Conservation (phyloP, 2,888 invertebrate genomes). For the Nymphalis c-album region DNA sequence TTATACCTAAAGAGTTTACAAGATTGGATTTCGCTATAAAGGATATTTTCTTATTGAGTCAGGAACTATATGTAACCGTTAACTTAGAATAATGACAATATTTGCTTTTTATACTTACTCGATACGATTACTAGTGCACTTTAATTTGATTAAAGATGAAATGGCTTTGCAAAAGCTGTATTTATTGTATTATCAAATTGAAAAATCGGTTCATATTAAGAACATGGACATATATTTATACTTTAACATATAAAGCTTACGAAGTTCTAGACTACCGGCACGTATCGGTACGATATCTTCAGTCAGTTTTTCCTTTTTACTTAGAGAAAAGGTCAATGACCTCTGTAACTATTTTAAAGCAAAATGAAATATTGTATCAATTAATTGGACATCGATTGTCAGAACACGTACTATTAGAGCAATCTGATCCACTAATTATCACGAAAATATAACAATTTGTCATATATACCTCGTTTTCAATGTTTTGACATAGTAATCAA, state of each 20-base stretch:
- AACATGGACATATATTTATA: no score
- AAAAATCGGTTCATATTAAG: no score
- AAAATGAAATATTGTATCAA: background rate
- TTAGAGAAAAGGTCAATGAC: background rate
- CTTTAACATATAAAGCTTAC: no score
- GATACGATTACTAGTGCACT: no score
- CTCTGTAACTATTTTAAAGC: background rate
- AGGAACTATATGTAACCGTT: background rate
- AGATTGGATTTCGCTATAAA: background rate
- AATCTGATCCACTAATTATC: conserved; percentile 4
- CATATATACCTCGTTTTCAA: background rate
- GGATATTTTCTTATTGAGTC: conserved; percentile 16
- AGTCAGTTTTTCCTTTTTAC: no score
- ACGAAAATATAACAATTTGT: conserved; percentile 1
- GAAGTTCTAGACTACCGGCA: no score
- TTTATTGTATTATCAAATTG: no score
- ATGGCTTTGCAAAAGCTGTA: no score
- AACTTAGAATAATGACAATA: background rate
- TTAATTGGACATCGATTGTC: background rate
- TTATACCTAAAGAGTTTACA: background rate
- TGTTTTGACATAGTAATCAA: conserved; percentile 6
- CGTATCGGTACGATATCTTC: no score
- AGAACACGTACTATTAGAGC: background rate
- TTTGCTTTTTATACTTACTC: background rate
- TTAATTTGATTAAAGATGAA: no score